Percentiles rank a stretch among this genome's conserved stretches.
Evolutionary conservation across 2,113 vertebrate species (phyloP).

Genomic region (Eolophus roseicapilla): DNA sequence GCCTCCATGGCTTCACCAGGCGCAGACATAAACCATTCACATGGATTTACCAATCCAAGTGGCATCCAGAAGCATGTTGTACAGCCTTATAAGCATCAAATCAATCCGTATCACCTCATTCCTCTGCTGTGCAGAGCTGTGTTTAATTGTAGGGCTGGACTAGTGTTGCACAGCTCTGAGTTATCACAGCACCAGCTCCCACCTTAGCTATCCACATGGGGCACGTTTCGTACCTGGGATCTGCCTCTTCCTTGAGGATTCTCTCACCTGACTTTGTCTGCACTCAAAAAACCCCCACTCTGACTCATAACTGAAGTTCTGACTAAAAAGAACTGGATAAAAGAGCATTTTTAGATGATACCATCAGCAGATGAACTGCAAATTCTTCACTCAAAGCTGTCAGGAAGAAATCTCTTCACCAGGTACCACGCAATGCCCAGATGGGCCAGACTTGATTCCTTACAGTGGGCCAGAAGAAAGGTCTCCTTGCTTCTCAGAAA

Average conservation of each 20-base stretch:
- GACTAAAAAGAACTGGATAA: not conserved
- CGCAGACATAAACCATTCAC: not conserved
- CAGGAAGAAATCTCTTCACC: not conserved
- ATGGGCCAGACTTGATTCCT: not conserved
- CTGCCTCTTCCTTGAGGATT: not conserved
- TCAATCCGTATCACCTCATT: not conserved
- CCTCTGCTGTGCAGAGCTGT: not conserved
- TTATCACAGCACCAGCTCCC: not conserved
- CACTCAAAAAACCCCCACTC: not conserved
- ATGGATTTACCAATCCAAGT: not conserved
- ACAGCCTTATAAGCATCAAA: not conserved
- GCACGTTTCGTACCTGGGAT: not conserved
- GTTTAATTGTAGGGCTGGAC: not conserved
- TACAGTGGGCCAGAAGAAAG: not conserved
- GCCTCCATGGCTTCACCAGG: not conserved
- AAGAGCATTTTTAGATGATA: not conserved
- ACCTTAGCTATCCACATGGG: not conserved
- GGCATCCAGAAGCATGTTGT: not conserved
- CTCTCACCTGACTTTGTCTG: not conserved
- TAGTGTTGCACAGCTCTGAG: not conserved
- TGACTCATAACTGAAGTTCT: too few species aligned
- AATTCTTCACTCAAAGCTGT: not conserved
- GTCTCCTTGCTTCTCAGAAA: not conserved
- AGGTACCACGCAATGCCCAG: rapidly evolving
- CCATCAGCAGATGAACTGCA: not conserved